These are phyloP conservation scores for Xiphorhynchus elegans DNA, from an alignment of 2,113 vertebrate species.

Conservation along the genomic window DNA sequence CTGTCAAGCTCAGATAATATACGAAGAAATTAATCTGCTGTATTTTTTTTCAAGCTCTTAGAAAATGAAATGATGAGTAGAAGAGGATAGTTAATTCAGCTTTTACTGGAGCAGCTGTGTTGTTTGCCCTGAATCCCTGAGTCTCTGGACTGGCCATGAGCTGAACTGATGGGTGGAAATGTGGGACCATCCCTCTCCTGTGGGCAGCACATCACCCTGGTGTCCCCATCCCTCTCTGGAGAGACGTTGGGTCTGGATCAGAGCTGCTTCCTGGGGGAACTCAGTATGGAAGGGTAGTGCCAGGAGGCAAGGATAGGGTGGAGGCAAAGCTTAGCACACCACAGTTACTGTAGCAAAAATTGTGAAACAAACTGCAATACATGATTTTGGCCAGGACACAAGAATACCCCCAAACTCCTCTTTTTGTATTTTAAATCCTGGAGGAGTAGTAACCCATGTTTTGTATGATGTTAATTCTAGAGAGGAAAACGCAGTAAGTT, in stretches of 20 bases:
- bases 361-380: neutral
- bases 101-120: neutral
- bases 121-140: neutral
- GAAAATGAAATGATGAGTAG: neutral
- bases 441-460: neutral
- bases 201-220: accelerated
- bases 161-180: neutral
- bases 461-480: neutral
- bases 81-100: neutral
- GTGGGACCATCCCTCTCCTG: accelerated
- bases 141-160: neutral
- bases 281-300: neutral
- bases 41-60: neutral
- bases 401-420: neutral
- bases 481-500: neutral
- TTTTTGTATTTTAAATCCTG: neutral
- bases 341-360: neutral
- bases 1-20: neutral
- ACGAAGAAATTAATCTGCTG: neutral
- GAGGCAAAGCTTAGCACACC: accelerated
- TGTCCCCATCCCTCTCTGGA: accelerated
- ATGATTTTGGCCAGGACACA: neutral
- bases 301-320: neutral
- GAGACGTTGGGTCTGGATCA: neutral
- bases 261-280: accelerated